These are phyloP conservation scores for Emesis furor DNA, from an alignment of 2,888 invertebrate species.

Conservation along the genomic window DNA sequence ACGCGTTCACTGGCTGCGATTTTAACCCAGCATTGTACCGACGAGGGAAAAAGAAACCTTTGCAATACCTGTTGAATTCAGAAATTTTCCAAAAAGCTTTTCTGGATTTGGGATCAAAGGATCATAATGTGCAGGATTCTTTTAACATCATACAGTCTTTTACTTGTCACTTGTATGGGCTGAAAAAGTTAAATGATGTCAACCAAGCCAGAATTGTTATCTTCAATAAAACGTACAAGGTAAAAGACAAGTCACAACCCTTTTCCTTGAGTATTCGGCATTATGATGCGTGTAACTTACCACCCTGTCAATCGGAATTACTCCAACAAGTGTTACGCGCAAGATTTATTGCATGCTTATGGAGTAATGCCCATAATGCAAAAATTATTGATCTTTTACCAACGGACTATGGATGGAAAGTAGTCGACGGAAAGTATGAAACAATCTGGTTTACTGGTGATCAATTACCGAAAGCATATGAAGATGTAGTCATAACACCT, in stretches of 20 bases:
- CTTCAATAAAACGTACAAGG: conserved; percentile 20
- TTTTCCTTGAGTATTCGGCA: conserved; percentile 23
- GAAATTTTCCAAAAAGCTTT: not conserved
- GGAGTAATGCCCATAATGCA: conserved; percentile 48
- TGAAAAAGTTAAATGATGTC: not conserved
- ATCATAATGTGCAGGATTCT: not conserved
- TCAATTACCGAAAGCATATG: conserved; percentile 39
- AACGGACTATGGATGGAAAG: conserved; percentile 39
- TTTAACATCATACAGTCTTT: not conserved
- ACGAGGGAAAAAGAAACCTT: conserved; percentile 19
- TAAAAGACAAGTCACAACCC: not conserved
- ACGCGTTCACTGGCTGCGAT: conserved; percentile 59
- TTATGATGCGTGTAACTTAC: conserved; percentile 32
- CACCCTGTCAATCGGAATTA: conserved; percentile 49
- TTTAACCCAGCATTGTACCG: conserved; percentile 59
- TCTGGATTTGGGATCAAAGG: not conserved
- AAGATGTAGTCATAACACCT: too few species aligned
- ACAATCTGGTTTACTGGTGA: conserved; percentile 45
- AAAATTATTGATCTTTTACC: conserved; percentile 25
- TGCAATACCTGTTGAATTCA: not conserved
- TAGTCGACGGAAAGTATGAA: conserved; percentile 24
- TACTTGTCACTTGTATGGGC: not conserved
- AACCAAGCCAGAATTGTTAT: conserved; percentile 8
- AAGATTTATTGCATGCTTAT: conserved; percentile 45
- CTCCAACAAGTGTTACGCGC: conserved; percentile 52